phyloP scores from a whole-genome alignment of 2,888 invertebrate species.

The Entomobrya proxima region DNA sequence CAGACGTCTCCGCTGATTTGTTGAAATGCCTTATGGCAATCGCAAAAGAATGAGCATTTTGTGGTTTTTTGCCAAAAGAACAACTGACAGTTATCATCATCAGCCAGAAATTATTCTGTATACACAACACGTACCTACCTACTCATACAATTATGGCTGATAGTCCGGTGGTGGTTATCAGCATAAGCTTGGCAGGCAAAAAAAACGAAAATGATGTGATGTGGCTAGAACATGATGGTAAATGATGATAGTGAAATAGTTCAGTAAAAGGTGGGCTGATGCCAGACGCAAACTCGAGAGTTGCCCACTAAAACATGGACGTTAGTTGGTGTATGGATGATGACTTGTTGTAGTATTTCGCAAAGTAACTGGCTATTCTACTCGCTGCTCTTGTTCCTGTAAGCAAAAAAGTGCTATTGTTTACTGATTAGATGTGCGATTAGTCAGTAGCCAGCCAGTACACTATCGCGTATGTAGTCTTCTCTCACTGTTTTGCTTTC shows the following conservation, averaged over 20 bases:
- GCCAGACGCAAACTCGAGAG: no score
- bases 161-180: conserved; percentile 15
- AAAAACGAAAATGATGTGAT: conserved; percentile 6
- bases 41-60: conserved; percentile 35
- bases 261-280: conserved; percentile 45
- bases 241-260: conserved; percentile 40
- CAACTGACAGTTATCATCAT: conserved; percentile 44
- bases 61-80: conserved; percentile 50
- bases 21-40: conserved; percentile 63
- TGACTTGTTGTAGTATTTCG: background rate
- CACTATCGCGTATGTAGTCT: background rate
- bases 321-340: background rate
- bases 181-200: background rate
- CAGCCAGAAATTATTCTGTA: background rate
- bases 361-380: background rate
- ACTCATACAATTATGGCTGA: background rate
- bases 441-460: background rate
- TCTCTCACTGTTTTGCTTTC: background rate
- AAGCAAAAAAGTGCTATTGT: background rate
- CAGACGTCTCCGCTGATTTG: conserved; percentile 60
- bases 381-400: background rate
- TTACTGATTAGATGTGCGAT: conserved; percentile 29
- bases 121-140: background rate
- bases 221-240: conserved; percentile 16
- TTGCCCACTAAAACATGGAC: background rate